These are phyloP conservation scores for Xyrichtys novacula DNA, from an alignment of 2,797 vertebrate genomes.

Conservation along the genomic window DNA sequence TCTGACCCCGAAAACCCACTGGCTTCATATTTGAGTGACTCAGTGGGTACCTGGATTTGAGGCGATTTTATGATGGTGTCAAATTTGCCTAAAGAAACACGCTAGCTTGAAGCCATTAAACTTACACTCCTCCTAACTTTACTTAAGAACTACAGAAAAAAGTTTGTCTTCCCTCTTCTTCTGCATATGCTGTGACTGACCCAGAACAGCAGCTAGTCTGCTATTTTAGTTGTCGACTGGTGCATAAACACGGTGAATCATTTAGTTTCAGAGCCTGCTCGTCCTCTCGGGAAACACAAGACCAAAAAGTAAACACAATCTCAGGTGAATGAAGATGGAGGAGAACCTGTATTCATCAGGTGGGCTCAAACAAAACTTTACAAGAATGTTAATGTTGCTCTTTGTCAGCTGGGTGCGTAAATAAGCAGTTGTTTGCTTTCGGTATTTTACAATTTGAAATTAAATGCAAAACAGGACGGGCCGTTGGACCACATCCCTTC, in stretches of 20 bases:
- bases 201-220: background rate
- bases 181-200: background rate
- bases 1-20: constrained; percentile 20
- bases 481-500: background rate
- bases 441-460: background rate
- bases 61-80: background rate
- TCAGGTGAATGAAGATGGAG: background rate
- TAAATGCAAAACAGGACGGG: background rate
- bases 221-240: background rate
- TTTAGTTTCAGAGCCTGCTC: background rate
- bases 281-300: background rate
- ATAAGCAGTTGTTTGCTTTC: constrained; percentile 4
- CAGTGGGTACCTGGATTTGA: background rate
- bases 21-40: background rate
- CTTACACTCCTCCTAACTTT: too few species aligned
- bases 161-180: background rate
- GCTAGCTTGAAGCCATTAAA: too few species aligned
- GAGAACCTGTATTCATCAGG: background rate
- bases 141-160: background rate
- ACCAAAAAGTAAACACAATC: background rate
- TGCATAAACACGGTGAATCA: background rate
- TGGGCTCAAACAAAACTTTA: background rate
- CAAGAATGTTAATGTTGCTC: background rate
- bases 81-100: background rate
- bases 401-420: background rate